Percentiles rank a stretch among this genome's conserved stretches.
Evolutionary conservation across 2,888 invertebrate species (phyloP).

Genomic region (Leistus spinibarbis): DNA sequence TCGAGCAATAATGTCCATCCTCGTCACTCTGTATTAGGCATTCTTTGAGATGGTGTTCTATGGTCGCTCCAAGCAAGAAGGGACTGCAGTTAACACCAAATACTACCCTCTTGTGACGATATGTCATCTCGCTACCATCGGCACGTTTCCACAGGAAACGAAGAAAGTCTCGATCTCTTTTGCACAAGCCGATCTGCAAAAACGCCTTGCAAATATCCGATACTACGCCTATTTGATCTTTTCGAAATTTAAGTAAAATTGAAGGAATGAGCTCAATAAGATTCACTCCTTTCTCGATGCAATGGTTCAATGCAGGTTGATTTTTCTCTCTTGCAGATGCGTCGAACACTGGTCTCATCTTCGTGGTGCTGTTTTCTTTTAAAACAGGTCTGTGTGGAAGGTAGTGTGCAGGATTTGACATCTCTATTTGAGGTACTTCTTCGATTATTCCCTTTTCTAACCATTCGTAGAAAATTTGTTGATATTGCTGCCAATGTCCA

Average conservation of each 20-base stretch:
- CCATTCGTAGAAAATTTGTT: slow-evolving; percentile 47
- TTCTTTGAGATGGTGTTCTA: slow-evolving; percentile 27
- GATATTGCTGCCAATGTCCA: slow-evolving; percentile 43
- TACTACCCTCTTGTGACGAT: slow-evolving; percentile 39
- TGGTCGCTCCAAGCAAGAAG: slow-evolving; percentile 40
- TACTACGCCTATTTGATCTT: slow-evolving; percentile 41
- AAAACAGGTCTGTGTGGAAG: slow-evolving; percentile 46
- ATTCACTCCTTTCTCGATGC: slow-evolving; percentile 46
- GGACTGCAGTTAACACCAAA: slow-evolving; percentile 42
- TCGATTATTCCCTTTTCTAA: slow-evolving; percentile 41
- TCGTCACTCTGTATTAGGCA: not conserved
- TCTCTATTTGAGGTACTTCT: slow-evolving; percentile 22
- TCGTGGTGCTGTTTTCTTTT: slow-evolving; percentile 45
- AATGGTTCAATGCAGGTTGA: slow-evolving; percentile 47
- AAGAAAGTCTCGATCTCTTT: slow-evolving; percentile 45
- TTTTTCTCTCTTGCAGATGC: slow-evolving; percentile 43
- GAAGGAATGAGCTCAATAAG: slow-evolving; percentile 45
- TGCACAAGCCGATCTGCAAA: slow-evolving; percentile 43
- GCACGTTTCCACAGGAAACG: slow-evolving; percentile 45
- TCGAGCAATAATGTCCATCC: slow-evolving; percentile 10
- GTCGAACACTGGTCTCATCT: slow-evolving; percentile 48
- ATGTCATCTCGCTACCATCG: slow-evolving; percentile 23
- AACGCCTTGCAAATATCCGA: slow-evolving; percentile 48
- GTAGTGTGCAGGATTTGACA: slow-evolving; percentile 35
- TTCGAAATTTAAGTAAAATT: slow-evolving; percentile 41